Evolutionary conservation across 2,797 vertebrate genomes (phyloP), one percentile per base, ranked within the genome.

Genomic region (Enoplosus armatus): DNA sequence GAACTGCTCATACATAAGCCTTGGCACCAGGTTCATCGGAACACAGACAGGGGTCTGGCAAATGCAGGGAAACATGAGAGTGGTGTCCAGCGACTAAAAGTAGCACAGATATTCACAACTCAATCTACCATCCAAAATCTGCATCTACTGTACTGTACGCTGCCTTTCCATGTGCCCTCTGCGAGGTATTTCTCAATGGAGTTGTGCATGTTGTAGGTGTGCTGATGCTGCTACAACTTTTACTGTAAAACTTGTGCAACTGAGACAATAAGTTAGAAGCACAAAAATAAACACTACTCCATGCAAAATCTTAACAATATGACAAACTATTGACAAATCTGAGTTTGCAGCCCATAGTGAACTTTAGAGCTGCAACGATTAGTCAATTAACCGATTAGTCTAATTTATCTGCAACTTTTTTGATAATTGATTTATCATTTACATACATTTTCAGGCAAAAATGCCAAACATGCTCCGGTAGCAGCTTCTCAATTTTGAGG

Each of bases 91-190:
- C 62, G 75, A 91, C 92, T 94, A 94, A 93, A 94, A 95, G 93
- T 94, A 94, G 93, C 92, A 89, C 92, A 94, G 89, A 93, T 90
- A 93, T 94, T 95, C 91, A 92, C 93, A 94, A 94, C 86, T 92
- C 87, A 92, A 87, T 92, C 88, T 85, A 48, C 89, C 82, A 72
- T 89, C 90, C 88, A 85, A 86, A 85, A 83, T 88, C 76, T 89
- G 43, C 74, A 90, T 85, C 83, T 75, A 72, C 82, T 86, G 71
- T 65, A 65, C 75, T 59, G 72, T 53, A 53, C 37, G 59, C 68
- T 83, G 70, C 59, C 62, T 84, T 85, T 88, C 84, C 89, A 91
- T 90, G 79, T 76, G 83, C 67, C 77, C 80, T 80, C 80, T 82
- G 67, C 2, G 55, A 78, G 71, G 54, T 64, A 66, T 80, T 89